Evolutionary conservation across 2,888 invertebrate genomes (phyloP), one percentile per base, ranked within the genome.

Genomic region (Drosophila melanocephala): DNA sequence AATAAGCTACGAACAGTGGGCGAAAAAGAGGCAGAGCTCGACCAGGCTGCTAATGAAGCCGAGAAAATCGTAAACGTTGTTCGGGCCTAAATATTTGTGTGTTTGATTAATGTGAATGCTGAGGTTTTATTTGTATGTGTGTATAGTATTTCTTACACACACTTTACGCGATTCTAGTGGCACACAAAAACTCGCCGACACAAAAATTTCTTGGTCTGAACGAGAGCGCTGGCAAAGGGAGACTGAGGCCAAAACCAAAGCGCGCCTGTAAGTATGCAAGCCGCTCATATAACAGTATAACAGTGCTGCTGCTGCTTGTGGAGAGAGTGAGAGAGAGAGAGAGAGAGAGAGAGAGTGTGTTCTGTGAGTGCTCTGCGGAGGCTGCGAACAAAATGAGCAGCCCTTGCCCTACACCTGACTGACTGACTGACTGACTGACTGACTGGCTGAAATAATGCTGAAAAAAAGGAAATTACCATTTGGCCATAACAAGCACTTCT

Each of bases 201-300:
- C 72, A 65, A 70, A 72, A 66, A 62, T 28, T 71, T 30, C 19
- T 74, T 72, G 79, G 74, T 82, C 79, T 84, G 72, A 55, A 87
- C 83, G 80, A 72, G 77, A 89, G 77, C 85, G 73, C 85, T 85
- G 87, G 80, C 85, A 80, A 87, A 74, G 77, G 85, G 85, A 86
- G 85, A 86, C 85, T 86, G 83, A 87, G 71, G 62, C 56, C 57
- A 50, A 33, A 51, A 62, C 42, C 50, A n/a, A 30, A 39, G 72
- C 71, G 58, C 77, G 79, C 81, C 76, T 65, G 68, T 72, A 83
- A 88, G 88, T 88, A 88, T 87, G 86, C 88, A 90, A 61, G 56
- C 37, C 57, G 12, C 14, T 30, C 26, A 70, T 80, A 83, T 81
- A 77, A 82, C 83, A 84, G 82, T 84, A 81, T 77, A 55, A 67